These are phyloP conservation scores for Urocitellus parryii DNA, from an alignment of 2,113 vertebrate species.

Conservation along the genomic window DNA sequence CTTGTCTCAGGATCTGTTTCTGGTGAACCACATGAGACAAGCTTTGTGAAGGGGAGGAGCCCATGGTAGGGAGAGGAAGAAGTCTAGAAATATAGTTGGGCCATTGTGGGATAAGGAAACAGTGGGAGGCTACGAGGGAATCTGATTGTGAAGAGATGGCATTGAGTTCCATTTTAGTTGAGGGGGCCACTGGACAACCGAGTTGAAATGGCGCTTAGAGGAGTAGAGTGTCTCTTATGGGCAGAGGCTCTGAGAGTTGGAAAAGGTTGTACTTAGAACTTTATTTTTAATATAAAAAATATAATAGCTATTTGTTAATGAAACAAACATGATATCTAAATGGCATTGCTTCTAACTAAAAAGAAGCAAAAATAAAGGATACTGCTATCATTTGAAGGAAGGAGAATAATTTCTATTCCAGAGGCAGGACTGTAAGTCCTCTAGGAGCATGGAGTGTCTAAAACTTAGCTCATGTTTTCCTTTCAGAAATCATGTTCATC, in stretches of 20 bases:
- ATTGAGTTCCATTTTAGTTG: neutral
- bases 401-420: neutral
- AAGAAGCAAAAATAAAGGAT: neutral
- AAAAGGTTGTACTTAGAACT: neutral
- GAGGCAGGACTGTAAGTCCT: neutral
- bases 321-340: conserved; percentile 2
- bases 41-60: neutral
- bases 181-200: neutral
- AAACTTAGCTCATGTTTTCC: conserved; percentile 18
- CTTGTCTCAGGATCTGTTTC: neutral
- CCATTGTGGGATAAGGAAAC: neutral
- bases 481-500: neutral
- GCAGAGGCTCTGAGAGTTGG: neutral
- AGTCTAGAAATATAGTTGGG: neutral
- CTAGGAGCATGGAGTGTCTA: neutral
- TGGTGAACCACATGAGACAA: neutral
- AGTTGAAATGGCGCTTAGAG: neutral
- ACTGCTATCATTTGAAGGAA: neutral
- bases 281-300: neutral
- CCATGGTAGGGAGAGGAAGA: neutral
- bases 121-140: neutral
- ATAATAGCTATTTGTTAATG: neutral
- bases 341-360: neutral
- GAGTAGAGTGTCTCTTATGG: neutral
- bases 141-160: neutral